phyloP scores from a whole-genome alignment of 2,113 vertebrate genomes.

The Grallaria varia region DNA sequence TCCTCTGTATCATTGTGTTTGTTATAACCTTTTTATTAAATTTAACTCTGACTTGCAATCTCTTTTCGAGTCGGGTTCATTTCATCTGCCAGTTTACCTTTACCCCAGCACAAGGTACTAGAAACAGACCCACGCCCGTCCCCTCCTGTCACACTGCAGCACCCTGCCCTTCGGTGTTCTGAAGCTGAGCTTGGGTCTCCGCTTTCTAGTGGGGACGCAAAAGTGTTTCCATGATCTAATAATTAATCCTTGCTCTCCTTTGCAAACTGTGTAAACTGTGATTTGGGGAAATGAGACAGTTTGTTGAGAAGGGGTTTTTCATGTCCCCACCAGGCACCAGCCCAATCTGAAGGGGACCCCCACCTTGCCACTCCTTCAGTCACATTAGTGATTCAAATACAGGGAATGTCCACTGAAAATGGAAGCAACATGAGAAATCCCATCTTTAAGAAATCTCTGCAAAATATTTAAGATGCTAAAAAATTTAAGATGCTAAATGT shows the following conservation, averaged over 20 bases:
- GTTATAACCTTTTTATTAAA: no score
- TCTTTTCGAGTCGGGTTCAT: no score
- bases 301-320: background rate
- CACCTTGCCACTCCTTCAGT: background rate
- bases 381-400: background rate
- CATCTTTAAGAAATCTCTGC: background rate
- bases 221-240: background rate
- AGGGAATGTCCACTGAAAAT: background rate
- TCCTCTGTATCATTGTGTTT: no score
- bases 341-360: background rate
- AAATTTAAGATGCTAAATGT: background rate
- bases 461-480: background rate
- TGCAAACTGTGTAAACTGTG: background rate
- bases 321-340: background rate
- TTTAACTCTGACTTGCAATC: no score
- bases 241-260: background rate
- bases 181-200: background rate
- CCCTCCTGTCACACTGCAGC: background rate
- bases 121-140: background rate
- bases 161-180: background rate
- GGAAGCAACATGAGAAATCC: background rate
- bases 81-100: no score
- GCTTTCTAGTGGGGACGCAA: background rate
- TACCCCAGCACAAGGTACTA: background rate
- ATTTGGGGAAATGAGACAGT: background rate